Conservation (phyloP, 2,113 vertebrate species). For the Noctilio leporinus region DNA sequence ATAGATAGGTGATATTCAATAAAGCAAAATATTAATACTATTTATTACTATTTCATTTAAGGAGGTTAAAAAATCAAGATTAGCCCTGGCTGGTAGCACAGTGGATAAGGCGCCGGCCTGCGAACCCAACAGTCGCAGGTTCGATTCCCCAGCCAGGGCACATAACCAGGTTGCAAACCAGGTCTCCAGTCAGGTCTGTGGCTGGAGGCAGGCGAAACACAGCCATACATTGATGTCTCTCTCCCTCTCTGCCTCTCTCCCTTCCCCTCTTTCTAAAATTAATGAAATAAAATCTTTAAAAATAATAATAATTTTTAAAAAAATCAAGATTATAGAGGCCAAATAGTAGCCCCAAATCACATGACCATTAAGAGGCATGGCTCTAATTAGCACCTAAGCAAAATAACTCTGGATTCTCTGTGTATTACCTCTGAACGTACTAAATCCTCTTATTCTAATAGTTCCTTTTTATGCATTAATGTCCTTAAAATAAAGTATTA, state of each 20-base stretch:
- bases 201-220: too few species aligned
- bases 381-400: not conserved
- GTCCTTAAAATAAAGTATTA: not conserved
- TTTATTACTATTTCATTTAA: not conserved
- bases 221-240: too few species aligned
- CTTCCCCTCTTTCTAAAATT: too few species aligned
- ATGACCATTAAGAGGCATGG: not conserved
- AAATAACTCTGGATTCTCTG: not conserved
- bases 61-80: not conserved
- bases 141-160: too few species aligned
- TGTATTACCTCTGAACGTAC: not conserved
- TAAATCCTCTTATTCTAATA: not conserved
- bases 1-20: not conserved
- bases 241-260: too few species aligned
- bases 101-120: too few species aligned
- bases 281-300: too few species aligned
- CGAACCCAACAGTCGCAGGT: too few species aligned
- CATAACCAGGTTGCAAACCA: too few species aligned
- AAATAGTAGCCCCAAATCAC: not conserved
- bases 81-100: too few species aligned
- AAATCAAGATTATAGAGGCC: not conserved
- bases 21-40: not conserved
- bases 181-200: too few species aligned
- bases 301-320: too few species aligned
- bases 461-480: not conserved